Evolutionary conservation across 1,140 invertebrate species (phyloP).

Genomic region (Psix sp.): DNA sequence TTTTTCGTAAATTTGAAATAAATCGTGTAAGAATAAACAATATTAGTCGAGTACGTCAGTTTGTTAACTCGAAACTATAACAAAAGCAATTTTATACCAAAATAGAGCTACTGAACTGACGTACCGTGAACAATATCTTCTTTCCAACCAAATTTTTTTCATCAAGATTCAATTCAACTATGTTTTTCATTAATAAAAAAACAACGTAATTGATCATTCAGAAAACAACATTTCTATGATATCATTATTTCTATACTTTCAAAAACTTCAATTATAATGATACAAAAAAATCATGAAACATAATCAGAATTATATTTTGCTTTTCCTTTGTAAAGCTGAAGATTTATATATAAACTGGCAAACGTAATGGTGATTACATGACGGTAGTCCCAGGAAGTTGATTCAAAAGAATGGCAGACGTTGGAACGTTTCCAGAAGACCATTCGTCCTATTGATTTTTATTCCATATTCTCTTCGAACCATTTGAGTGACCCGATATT

Average conservation of each 20-base stretch:
- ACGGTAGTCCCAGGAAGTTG: slow-evolving; percentile 26
- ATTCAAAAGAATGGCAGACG: slow-evolving; percentile 47
- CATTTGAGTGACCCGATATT: slow-evolving; percentile 52
- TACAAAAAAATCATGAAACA: too few relatives aligned
- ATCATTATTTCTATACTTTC: too few relatives aligned
- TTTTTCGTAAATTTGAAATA: slow-evolving; percentile 57
- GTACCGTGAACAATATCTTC: too few relatives aligned
- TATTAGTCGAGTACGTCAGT: background rate
- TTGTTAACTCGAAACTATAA: background rate
- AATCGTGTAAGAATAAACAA: slow-evolving; percentile 46
- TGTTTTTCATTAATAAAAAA: too few relatives aligned
- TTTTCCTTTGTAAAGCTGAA: too few relatives aligned
- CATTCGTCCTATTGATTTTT: slow-evolving; percentile 70
- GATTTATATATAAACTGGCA: background rate
- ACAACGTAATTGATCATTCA: too few relatives aligned
- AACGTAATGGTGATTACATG: slow-evolving; percentile 27
- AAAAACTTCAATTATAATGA: too few relatives aligned
- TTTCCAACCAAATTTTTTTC: too few relatives aligned
- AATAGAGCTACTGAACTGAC: background rate
- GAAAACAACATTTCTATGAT: too few relatives aligned
- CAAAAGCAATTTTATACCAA: background rate
- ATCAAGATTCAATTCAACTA: too few relatives aligned
- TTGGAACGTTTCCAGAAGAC: slow-evolving; percentile 67
- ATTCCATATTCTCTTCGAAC: slow-evolving; percentile 64
- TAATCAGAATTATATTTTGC: too few relatives aligned